phyloP scores from a whole-genome alignment of 2,113 vertebrate species.

The Semicossyphus pulcher region DNA sequence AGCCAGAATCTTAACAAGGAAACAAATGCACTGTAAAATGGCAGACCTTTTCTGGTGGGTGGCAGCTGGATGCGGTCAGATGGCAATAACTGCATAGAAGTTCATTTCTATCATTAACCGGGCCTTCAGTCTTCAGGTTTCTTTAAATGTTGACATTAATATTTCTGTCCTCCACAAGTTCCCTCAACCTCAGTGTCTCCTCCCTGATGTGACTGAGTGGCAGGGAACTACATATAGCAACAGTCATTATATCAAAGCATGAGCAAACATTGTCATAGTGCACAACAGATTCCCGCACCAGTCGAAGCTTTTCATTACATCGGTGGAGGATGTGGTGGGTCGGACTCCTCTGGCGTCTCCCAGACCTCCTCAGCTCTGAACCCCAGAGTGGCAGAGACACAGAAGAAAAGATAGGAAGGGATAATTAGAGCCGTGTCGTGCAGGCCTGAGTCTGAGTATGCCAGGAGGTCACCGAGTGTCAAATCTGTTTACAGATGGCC shows the following conservation, averaged over 20 bases:
- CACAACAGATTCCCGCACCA: not conserved
- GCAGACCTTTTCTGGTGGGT: too few relatives aligned
- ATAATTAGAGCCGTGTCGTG: constrained; percentile 68
- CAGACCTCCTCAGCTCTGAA: constrained; percentile 21
- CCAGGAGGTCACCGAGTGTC: constrained; percentile 71
- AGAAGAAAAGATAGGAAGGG: constrained; percentile 14
- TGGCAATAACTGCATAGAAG: too few relatives aligned
- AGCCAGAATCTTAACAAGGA: too few relatives aligned
- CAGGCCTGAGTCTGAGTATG: constrained; percentile 64
- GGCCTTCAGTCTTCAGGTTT: too few relatives aligned
- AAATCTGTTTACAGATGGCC: constrained; percentile 64
- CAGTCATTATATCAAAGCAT: not conserved
- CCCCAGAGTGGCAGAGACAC: constrained; percentile 11
- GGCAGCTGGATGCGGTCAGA: too few relatives aligned
- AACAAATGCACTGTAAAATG: too few relatives aligned
- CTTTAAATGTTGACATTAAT: too few relatives aligned
- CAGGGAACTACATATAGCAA: constrained; percentile 11
- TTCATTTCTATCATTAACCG: too few relatives aligned
- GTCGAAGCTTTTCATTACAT: constrained; percentile 42
- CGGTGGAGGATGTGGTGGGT: not conserved
- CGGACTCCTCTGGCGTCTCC: constrained; percentile 12
- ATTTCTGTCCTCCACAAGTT: not conserved
- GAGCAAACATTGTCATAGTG: not conserved
- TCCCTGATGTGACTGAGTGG: constrained; percentile 16
- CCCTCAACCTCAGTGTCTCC: not conserved